These are phyloP conservation scores for Gymnarchus niloticus DNA, from an alignment of 2,113 vertebrate genomes.

Conservation along the genomic window DNA sequence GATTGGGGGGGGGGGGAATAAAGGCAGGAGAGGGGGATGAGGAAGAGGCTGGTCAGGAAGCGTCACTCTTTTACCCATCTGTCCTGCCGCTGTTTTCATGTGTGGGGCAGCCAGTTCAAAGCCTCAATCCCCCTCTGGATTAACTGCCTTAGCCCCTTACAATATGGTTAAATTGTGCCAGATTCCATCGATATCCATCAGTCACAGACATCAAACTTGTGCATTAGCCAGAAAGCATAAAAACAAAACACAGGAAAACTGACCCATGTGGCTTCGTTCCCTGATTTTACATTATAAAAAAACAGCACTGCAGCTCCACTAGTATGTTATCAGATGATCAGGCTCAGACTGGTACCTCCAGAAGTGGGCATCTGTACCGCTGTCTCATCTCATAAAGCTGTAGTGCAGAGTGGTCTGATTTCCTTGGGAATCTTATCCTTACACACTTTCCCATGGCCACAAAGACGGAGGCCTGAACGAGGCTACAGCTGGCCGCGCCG, in stretches of 20 bases:
- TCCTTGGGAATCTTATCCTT: conserved; percentile 55
- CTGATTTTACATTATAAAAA: conserved; percentile 86
- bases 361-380: conserved; percentile 60
- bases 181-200: conserved; percentile 7
- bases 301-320: conserved; percentile 67
- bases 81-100: neutral
- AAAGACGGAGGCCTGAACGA: neutral
- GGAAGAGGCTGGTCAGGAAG: too few species aligned
- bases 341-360: conserved; percentile 84
- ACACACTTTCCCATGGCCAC: conserved; percentile 16
- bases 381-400: conserved; percentile 56
- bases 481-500: conserved; percentile 78
- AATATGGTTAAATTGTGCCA: neutral
- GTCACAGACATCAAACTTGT: conserved; percentile 91
- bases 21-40: too few species aligned
- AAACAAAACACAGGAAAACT: conserved; percentile 85
- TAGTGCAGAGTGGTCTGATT: conserved; percentile 88
- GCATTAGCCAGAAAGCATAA: conserved; percentile 87
- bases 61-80: too few species aligned
- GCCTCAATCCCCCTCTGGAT: neutral
- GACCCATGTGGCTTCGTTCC: conserved; percentile 74
- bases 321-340: conserved; percentile 72
- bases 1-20: too few species aligned
- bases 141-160: neutral
- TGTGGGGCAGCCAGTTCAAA: neutral